Percentiles rank a stretch among this genome's conserved stretches.
Evolutionary conservation across 2,113 vertebrate genomes (phyloP).

Genomic region (Arothron firmamentum): DNA sequence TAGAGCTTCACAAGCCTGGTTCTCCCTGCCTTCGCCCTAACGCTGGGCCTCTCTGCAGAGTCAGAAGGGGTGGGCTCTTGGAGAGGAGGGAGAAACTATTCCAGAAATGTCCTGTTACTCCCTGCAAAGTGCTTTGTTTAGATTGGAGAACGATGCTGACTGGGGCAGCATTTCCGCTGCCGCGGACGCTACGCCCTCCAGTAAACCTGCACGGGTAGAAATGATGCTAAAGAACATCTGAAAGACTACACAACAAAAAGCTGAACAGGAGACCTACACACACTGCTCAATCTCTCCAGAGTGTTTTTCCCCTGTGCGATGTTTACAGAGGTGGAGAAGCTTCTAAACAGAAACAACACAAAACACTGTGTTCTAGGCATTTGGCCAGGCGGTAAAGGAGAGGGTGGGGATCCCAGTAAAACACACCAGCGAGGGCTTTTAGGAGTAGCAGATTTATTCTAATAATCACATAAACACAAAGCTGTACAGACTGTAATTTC

Average conservation of each 20-base stretch:
- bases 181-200: not conserved
- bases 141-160: slow-evolving; percentile 30
- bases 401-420: not conserved
- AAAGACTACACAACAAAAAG: no score
- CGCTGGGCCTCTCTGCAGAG: slow-evolving; percentile 57
- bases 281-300: slow-evolving; percentile 3
- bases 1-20: slow-evolving; percentile 8
- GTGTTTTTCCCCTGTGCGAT: slow-evolving; percentile 1
- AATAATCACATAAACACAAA: slow-evolving; percentile 16
- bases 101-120: slow-evolving; percentile 67
- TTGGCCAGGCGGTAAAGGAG: slow-evolving; percentile 13
- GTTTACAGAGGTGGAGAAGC: slow-evolving; percentile 38
- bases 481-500: not conserved
- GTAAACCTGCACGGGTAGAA: not conserved
- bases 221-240: not conserved
- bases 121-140: slow-evolving; percentile 61
- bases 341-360: slow-evolving; percentile 41
- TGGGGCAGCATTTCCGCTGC: slow-evolving; percentile 47
- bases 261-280: not conserved
- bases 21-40: slow-evolving; percentile 37
- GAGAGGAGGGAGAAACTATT: slow-evolving; percentile 67
- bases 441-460: not conserved
- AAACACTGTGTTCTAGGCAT: slow-evolving; percentile 44
- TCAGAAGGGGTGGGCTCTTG: slow-evolving; percentile 27
- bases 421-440: not conserved